Conservation (phyloP, 2,797 vertebrate genomes). For the Podarcis lilfordi region DNA sequence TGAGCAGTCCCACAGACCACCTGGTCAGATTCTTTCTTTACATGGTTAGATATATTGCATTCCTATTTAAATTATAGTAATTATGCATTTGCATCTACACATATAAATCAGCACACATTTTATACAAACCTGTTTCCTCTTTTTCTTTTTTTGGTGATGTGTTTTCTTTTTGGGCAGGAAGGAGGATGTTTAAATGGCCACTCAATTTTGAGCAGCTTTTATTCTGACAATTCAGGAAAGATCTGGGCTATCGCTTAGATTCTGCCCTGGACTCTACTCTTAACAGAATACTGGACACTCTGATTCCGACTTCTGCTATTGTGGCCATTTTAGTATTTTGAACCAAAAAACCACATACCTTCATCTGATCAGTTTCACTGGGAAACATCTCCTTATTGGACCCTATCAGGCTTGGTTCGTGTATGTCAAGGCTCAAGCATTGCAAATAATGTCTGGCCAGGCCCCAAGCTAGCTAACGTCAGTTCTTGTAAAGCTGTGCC, state of each 20-base stretch:
- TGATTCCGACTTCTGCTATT: not conserved
- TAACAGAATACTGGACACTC: not conserved
- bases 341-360: not conserved
- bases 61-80: too few relatives aligned
- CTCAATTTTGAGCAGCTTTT: not conserved
- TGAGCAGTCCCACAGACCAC: too few relatives aligned
- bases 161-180: not conserved
- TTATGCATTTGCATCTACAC: too few relatives aligned
- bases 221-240: not conserved
- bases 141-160: not conserved
- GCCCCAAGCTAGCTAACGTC: not conserved
- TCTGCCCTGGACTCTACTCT: not conserved
- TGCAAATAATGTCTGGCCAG: not conserved
- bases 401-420: not conserved
- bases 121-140: not conserved
- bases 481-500: slow-evolving; percentile 2
- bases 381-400: not conserved
- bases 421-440: not conserved
- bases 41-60: too few relatives aligned
- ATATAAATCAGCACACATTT: not conserved
- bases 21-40: too few relatives aligned
- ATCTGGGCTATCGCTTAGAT: too few relatives aligned
- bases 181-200: not conserved
- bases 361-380: not conserved
- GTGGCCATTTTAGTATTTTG: not conserved